Evolutionary conservation across 2,797 vertebrate genomes (phyloP), one percentile per base, ranked within the genome.

Genomic region (Myotis daubentonii): DNA sequence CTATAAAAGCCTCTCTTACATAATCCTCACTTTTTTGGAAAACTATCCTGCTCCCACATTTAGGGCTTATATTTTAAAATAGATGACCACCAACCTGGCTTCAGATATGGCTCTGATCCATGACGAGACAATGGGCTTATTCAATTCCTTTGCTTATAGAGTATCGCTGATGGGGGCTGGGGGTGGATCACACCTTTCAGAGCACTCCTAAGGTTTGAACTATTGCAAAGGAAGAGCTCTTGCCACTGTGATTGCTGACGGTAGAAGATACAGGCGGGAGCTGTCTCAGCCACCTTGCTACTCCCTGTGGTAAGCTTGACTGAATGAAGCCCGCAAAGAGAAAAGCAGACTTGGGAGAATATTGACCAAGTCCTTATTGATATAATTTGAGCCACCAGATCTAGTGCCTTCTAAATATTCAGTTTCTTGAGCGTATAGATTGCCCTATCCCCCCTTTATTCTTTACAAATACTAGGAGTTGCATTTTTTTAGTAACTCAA

Each of bases 51-150:
- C 38, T 51, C 13, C 51, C 17, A 49, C 6, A 86, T 89, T 78
- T 51, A 89, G 11, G n/a, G 25, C 4, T 83, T 92, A 7, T 66
- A 30, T 60, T 94, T 94, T 78, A 13, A 79, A 83, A 87, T 28
- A 55, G 23, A 16, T 82, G 28, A 47, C 3, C 8, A 36, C 11
- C 17, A 53, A 17, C 22, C 25, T 51, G 28, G 6, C 78, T 91
- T 30, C 25, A 68, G 20, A 47, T 41, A 9, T 33, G 22, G 19
- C 16, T n/a, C 1, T 89, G 57, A 53, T 6, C 2, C 17, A 10
- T 60, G n/a, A 22, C 41, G 68, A 71, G 33, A 13, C 2, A 60
- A 6, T 55, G 38, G 74, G 49, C 62, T 33, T 49, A 47, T 76
- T 80, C 2, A 55, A 10, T 88, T 44, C 2, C 38, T 62, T 1